Evolutionary conservation across 2,888 invertebrate genomes (phyloP).

Genomic region (Ariolimax columbianus): DNA sequence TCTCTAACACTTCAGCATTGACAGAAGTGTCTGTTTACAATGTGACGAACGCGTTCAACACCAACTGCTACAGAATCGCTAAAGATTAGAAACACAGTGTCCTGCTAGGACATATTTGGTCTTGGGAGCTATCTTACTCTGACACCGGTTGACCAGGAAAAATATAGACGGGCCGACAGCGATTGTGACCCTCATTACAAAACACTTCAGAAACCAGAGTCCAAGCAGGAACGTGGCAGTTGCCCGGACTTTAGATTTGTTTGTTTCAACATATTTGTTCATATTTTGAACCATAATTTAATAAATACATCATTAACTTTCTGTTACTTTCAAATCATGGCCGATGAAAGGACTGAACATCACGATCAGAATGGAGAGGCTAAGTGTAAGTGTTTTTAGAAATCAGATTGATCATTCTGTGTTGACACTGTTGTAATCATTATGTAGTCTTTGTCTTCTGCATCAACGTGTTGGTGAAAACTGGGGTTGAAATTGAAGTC

Average conservation of each 20-base stretch:
- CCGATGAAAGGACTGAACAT: background rate
- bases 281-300: background rate
- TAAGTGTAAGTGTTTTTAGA: constrained; percentile 31
- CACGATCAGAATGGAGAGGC: constrained; percentile 20
- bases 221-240: background rate
- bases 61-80: too few species aligned
- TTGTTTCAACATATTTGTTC: background rate
- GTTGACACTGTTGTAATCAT: too few species aligned
- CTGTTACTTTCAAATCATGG: background rate
- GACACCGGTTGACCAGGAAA: constrained; percentile 15
- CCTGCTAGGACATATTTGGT: too few species aligned
- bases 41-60: too few species aligned
- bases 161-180: background rate
- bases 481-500: too few species aligned
- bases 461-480: too few species aligned
- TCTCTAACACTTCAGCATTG: too few species aligned
- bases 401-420: too few species aligned
- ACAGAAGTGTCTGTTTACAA: too few species aligned
- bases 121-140: background rate
- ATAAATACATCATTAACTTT: background rate
- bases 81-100: too few species aligned
- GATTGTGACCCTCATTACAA: constrained; percentile 2
- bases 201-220: background rate
- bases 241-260: background rate
- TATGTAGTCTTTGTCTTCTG: too few species aligned